Base-by-base conservation (phyloP, 2,797 vertebrate species). In the Sciurus vulgaris region DNA sequence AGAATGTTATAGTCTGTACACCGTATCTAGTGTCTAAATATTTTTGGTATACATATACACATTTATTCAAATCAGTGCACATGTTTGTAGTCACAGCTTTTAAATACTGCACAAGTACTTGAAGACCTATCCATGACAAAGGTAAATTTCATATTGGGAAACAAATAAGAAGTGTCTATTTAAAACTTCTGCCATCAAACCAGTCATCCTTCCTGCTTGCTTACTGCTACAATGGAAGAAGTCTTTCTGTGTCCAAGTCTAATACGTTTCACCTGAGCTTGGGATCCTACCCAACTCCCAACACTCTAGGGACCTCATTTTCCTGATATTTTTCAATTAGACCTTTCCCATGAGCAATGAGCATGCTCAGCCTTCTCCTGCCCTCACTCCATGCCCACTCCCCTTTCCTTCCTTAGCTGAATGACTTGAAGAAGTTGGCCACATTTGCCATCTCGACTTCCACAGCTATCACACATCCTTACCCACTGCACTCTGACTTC, bases 61-160 rank as follows among this genome's bases (percentile, higher is more conserved):
- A 69, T 11, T 41, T 84, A 88, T 65, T 94, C 73, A 89, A 82
- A 82, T 82, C 35, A 89, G 33, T 49, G 30, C 61, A 41, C 54
- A 6, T 15, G 63, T 85, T 84, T 93, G 67, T 41, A 88, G 44
- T 86, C 44, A 67, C 54, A 63, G 47, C 0, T 7, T 91, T 77
- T 65, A 74, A 56, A 81, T 63, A 49, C 0, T 35, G 49, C 38
- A 78, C 22, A 87, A 84, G 41, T 78, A 65, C 56, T 9, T 72
- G 9, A 86, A 91, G 69, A 51, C 20, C 69, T 83, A 6, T 89
- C 26, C 69, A 51, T 47, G 56, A 85, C 35, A 65, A 84, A 83
- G 22, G 51, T 41, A 33, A 33, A 33, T 35, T 89, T 20, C 41
- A 7, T 47, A 44, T 3, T 28, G 56, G 65, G 41, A 81, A 93